Evolutionary conservation across 30 jellyfish, hydroid and myxozoan species (phyloP).

Genomic region (Nemopilema nomurai): DNA sequence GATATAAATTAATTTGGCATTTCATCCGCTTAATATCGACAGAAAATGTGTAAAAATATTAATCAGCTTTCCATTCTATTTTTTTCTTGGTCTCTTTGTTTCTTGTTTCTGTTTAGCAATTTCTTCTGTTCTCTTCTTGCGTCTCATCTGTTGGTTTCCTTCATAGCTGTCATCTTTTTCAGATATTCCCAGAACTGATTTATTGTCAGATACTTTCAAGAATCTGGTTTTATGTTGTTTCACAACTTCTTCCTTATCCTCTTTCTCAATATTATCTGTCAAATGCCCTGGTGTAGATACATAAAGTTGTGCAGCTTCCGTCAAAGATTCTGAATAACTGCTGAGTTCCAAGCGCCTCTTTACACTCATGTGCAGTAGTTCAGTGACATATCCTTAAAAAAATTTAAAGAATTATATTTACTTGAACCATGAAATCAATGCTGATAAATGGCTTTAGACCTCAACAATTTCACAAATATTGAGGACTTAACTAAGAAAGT

Average conservation of each 20-base stretch:
- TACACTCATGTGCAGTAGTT: conserved; percentile 9
- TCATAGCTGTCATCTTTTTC: conserved; percentile 8
- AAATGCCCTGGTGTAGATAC: conserved; percentile 18
- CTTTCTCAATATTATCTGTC: conserved; percentile 6
- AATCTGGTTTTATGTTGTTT: conserved; percentile 20
- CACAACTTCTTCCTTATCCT: conserved; percentile 11
- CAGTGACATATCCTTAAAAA: not conserved
- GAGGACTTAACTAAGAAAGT: not conserved
- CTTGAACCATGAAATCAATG: not conserved
- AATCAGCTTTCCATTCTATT: conserved; percentile 4
- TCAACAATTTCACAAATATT: not conserved
- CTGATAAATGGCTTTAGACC: not conserved
- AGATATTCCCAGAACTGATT: conserved; percentile 14
- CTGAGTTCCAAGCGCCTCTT: conserved; percentile 15
- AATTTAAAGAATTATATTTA: not conserved
- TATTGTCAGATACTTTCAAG: not conserved
- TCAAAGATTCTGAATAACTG: conserved; percentile 11
- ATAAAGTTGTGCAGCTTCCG: not conserved
- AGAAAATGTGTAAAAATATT: not conserved
- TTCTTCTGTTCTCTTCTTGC: conserved; percentile 12
- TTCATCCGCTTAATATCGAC: not conserved
- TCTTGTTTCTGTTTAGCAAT: conserved; percentile 2
- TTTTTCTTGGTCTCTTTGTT: conserved; percentile 1
- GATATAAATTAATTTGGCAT: not conserved
- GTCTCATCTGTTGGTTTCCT: conserved; percentile 9